phyloP scores from a whole-genome alignment of 2,888 invertebrate species.

The Caenorhabditis doughertyi region DNA sequence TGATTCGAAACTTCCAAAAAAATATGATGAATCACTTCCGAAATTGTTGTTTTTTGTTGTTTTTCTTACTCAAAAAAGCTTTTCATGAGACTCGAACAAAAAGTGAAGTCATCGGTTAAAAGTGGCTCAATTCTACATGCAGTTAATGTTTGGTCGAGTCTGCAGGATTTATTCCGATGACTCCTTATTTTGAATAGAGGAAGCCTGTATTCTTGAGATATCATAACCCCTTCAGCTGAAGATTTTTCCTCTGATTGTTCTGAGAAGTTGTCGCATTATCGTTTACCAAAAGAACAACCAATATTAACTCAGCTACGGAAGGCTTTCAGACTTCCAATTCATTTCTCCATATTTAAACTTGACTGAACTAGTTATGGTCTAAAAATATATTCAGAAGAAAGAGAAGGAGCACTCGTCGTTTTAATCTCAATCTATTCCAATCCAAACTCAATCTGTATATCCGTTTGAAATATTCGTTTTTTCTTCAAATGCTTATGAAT shows the following conservation, averaged over 20 bases:
- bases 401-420: not conserved
- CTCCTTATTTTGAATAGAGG: not conserved
- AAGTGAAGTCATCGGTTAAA: constrained; percentile 36
- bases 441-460: constrained; percentile 20
- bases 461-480: constrained; percentile 33
- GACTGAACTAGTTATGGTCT: constrained; percentile 6
- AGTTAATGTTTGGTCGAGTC: constrained; percentile 10
- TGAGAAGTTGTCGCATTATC: too few relatives aligned
- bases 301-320: too few relatives aligned
- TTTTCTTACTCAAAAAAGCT: not conserved
- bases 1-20: not conserved
- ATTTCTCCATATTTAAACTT: not conserved
- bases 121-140: constrained; percentile 29
- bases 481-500: constrained; percentile 33
- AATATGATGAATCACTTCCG: constrained; percentile 22
- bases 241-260: too few relatives aligned
- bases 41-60: not conserved
- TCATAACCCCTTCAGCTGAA: too few relatives aligned
- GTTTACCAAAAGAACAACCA: too few relatives aligned
- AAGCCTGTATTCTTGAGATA: not conserved
- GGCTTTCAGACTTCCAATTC: not conserved
- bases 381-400: not conserved
- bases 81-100: constrained; percentile 11
- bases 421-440: constrained; percentile 39
- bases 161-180: not conserved